Evolutionary conservation across 2,113 vertebrate genomes (phyloP).

Genomic region (Hippotragus niger): DNA sequence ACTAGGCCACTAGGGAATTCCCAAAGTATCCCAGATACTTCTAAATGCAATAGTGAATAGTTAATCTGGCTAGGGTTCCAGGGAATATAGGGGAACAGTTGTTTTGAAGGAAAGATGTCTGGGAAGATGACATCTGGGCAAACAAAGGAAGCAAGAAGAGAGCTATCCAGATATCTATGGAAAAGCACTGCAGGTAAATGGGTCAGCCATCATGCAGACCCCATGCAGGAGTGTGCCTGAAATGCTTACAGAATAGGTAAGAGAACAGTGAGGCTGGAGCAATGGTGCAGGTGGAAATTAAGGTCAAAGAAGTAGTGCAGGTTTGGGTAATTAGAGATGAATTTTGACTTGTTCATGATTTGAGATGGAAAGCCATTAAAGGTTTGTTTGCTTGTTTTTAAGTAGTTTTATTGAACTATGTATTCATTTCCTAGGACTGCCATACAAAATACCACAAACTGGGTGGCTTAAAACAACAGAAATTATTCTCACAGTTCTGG

Average conservation of each 20-base stretch:
- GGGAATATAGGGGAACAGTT: neutral
- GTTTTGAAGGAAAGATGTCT: neutral
- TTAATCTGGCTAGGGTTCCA: neutral
- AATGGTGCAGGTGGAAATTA: neutral
- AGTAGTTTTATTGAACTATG: neutral
- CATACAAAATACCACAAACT: neutral
- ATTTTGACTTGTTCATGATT: neutral
- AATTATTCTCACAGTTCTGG: neutral
- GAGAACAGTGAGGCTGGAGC: neutral
- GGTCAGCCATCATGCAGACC: neutral
- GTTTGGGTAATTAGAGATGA: neutral
- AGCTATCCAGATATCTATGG: accelerated
- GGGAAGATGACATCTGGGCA: neutral
- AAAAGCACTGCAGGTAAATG: neutral
- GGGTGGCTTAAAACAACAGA: neutral
- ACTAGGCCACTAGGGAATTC: neutral
- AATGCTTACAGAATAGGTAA: neutral
- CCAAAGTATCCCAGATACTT: neutral
- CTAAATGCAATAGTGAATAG: neutral
- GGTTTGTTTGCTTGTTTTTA: neutral
- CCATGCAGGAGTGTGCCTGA: neutral
- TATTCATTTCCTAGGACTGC: neutral
- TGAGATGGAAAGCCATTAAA: neutral
- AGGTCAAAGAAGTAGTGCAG: neutral
- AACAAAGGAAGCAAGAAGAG: neutral